phyloP scores from a whole-genome alignment of 2,113 vertebrate genomes.

The Tichodroma muraria region DNA sequence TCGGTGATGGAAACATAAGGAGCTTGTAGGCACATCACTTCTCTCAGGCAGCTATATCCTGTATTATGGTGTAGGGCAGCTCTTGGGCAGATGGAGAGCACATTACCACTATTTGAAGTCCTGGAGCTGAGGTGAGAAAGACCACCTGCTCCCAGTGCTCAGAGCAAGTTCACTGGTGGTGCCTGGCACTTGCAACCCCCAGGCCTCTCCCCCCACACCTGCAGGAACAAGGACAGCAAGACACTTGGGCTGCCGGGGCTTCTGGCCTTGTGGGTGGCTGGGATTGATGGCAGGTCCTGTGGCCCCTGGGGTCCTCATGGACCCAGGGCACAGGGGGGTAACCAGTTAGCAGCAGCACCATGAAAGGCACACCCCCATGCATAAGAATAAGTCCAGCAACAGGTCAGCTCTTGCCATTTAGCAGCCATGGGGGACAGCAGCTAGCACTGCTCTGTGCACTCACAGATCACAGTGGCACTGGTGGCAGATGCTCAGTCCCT shows the following conservation, averaged over 20 bases:
- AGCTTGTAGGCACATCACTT: not conserved
- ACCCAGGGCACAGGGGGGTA: not conserved
- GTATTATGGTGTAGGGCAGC: not conserved
- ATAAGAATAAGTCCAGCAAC: not conserved
- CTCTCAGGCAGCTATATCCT: not conserved
- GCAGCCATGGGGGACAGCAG: not conserved
- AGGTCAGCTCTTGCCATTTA: not conserved
- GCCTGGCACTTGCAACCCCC: not conserved
- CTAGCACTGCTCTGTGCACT: not conserved
- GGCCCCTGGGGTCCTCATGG: not conserved
- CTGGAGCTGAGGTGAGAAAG: not conserved
- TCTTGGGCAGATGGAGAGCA: not conserved
- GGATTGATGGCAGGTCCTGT: not conserved
- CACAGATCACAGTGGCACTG: not conserved
- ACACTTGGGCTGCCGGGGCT: not conserved
- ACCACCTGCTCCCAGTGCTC: not conserved
- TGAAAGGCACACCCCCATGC: rapidly evolving
- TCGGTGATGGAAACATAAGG: not conserved
- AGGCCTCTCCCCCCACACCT: rapidly evolving
- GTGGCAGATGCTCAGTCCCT: not conserved
- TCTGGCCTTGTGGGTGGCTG: not conserved
- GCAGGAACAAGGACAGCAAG: not conserved
- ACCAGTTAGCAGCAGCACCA: not conserved
- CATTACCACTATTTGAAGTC: not conserved
- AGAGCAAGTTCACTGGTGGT: not conserved